These are phyloP conservation scores for Phaonia tiefii DNA, from an alignment of 2,888 invertebrate genomes.

Conservation along the genomic window DNA sequence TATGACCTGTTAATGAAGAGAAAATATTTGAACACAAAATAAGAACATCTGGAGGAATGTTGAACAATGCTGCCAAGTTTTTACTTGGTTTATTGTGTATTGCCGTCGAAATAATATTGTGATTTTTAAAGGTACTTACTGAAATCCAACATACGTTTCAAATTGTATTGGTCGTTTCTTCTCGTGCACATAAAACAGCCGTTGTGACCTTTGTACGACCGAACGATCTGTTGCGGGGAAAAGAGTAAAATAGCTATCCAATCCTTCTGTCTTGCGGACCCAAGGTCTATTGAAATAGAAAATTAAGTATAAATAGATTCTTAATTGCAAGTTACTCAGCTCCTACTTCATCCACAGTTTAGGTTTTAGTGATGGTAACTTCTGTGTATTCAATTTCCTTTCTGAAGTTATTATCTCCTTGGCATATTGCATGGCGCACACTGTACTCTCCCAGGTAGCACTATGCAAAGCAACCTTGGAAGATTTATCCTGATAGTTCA, in stretches of 20 bases:
- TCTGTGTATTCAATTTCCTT: conserved; percentile 43
- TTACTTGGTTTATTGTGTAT: too few species aligned
- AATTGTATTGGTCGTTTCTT: conserved; percentile 88
- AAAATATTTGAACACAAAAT: conserved; percentile 8
- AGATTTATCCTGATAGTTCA: conserved; percentile 56
- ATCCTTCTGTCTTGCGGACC: conserved; percentile 39
- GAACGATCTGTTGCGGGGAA: conserved; percentile 91
- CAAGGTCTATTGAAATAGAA: too few species aligned
- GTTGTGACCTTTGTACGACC: conserved; percentile 88
- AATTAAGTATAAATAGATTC: too few species aligned
- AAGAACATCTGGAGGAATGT: conserved; percentile 80
- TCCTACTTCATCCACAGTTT: conserved; percentile 57
- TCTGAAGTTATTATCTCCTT: conserved; percentile 47
- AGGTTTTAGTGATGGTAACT: conserved; percentile 53
- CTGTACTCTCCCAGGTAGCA: conserved; percentile 66
- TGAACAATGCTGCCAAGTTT: too few species aligned
- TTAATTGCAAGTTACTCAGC: too few species aligned
- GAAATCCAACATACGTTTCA: conserved; percentile 84
- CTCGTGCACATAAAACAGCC: conserved; percentile 84
- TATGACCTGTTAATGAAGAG: conserved; percentile 43
- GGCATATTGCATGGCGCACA: conserved; percentile 54
- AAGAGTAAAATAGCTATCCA: conserved; percentile 80
- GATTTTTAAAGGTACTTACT: too few species aligned
- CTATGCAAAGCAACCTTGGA: conserved; percentile 59
- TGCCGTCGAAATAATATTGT: too few species aligned